Evolutionary conservation across 2,888 invertebrate species (phyloP).

Genomic region (Temnothorax unifasciatus): DNA sequence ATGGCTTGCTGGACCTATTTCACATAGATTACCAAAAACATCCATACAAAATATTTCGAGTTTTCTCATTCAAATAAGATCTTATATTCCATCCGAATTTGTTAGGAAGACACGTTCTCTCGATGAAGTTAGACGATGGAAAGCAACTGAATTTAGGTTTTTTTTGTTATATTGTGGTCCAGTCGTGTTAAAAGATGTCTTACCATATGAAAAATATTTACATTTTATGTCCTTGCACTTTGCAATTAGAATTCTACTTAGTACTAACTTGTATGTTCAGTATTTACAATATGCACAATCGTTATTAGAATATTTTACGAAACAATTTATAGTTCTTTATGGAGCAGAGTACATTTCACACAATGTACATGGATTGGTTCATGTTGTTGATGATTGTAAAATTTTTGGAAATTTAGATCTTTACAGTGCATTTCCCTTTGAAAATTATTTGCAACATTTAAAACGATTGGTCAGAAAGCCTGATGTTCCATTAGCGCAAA

Average conservation of each 20-base stretch:
- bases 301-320: conserved; percentile 49
- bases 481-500: conserved; percentile 11
- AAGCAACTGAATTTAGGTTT: conserved; percentile 55
- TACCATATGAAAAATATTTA: conserved; percentile 36
- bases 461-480: conserved; percentile 48
- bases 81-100: conserved; percentile 57
- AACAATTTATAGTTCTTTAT: conserved; percentile 48
- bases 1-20: conserved; percentile 36
- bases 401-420: conserved; percentile 42
- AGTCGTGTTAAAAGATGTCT: conserved; percentile 36
- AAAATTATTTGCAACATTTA: conserved; percentile 58
- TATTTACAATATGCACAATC: conserved; percentile 10
- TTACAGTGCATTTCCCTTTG: conserved; percentile 55
- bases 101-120: conserved; percentile 44
- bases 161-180: conserved; percentile 57
- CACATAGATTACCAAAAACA: conserved; percentile 38
- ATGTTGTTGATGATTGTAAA: conserved; percentile 49
- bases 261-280: background rate
- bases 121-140: conserved; percentile 50
- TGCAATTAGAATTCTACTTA: conserved; percentile 41
- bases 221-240: conserved; percentile 55
- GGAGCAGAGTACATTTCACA: conserved; percentile 52
- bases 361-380: conserved; percentile 61
- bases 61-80: conserved; percentile 27
- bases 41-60: conserved; percentile 33